These are phyloP conservation scores for Ophiothrix spiculata DNA, from an alignment of 35 echinoderm and acorn worm genomes.

Conservation along the genomic window DNA sequence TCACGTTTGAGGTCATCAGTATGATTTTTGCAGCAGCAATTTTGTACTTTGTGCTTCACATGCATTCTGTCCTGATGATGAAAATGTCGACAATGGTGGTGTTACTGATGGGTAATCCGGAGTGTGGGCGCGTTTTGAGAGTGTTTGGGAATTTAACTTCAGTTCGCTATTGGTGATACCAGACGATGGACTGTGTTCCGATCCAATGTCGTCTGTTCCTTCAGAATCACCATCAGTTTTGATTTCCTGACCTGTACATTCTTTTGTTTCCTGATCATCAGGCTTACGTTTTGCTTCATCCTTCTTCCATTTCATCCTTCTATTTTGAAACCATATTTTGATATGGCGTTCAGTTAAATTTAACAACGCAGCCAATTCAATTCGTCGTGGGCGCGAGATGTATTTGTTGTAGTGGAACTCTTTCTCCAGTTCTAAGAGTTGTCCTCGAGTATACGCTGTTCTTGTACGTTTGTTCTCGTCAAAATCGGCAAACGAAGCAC, in stretches of 20 bases:
- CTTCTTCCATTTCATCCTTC: conserved; percentile 99
- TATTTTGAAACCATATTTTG: conserved; percentile 99
- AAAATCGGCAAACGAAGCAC: conserved; percentile 89
- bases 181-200: background rate
- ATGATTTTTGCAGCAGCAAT: conserved; percentile 1
- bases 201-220: background rate
- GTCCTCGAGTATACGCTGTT: conserved; percentile 91
- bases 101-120: background rate
- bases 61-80: background rate
- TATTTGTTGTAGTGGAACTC: conserved; percentile 99
- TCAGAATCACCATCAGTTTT: conserved; percentile 29
- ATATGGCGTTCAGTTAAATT: conserved; percentile 98
- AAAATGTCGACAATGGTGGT: background rate
- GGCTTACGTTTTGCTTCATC: conserved; percentile 94
- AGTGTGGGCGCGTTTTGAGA: background rate
- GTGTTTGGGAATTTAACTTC: background rate
- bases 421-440: conserved; percentile 95
- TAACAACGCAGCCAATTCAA: conserved; percentile 92
- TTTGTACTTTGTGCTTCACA: background rate
- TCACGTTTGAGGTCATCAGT: no score
- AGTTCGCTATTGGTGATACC: background rate
- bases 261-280: conserved; percentile 14
- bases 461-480: conserved; percentile 98
- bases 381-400: conserved; percentile 85
- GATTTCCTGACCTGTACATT: conserved; percentile 19